Evolutionary conservation across 2,797 vertebrate genomes (phyloP).

Genomic region (Oreochromis mossambicus): DNA sequence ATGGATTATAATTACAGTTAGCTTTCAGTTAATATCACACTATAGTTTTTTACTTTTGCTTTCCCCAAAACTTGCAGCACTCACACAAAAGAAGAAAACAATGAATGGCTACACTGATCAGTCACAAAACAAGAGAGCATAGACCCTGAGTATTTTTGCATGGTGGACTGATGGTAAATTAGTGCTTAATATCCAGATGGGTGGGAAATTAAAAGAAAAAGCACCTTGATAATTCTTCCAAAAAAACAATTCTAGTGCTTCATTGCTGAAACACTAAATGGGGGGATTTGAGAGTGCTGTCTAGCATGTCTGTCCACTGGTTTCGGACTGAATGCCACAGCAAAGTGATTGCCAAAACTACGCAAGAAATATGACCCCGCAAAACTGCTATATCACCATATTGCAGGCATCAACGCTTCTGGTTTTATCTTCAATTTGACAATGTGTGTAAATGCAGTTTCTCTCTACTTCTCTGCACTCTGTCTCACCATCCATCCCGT

Average conservation of each 20-base stretch:
- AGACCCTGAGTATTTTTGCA: neutral
- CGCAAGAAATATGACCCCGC: neutral
- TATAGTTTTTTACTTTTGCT: neutral
- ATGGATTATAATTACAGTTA: neutral
- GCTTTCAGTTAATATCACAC: neutral
- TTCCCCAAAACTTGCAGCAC: neutral
- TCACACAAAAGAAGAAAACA: neutral
- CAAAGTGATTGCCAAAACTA: neutral
- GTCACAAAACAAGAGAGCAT: neutral
- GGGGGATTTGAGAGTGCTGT: neutral
- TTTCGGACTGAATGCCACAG: neutral
- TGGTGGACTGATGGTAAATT: neutral
- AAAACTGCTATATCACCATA: neutral
- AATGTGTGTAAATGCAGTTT: neutral
- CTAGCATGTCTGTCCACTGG: accelerated
- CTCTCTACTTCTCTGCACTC: neutral
- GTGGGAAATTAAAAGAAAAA: neutral
- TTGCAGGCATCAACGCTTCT: neutral
- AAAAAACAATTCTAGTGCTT: neutral
- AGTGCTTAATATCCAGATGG: neutral
- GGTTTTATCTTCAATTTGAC: neutral
- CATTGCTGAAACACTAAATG: too few relatives aligned
- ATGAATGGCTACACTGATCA: neutral
- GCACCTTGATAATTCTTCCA: accelerated
- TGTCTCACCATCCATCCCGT: neutral